Conservation (phyloP, 2,113 vertebrate genomes). For the Platysternon megacephalum region DNA sequence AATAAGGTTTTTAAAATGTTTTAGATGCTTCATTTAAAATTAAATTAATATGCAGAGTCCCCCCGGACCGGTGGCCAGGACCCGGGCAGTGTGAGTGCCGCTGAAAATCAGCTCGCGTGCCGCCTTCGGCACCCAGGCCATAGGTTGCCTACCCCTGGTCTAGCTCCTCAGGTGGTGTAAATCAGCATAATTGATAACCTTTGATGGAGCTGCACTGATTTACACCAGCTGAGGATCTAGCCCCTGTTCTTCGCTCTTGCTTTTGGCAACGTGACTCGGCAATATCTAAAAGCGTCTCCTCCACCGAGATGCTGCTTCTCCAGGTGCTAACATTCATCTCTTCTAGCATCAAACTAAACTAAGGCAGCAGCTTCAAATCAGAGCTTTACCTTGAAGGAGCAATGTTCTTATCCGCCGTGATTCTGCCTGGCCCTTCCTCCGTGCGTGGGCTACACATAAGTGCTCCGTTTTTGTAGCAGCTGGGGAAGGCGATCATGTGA, state of each 20-base stretch:
- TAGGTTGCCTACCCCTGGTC: too few species aligned
- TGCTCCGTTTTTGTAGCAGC: not conserved
- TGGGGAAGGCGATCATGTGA: not conserved
- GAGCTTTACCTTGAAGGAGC: slow-evolving; percentile 1
- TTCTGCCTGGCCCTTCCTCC: not conserved
- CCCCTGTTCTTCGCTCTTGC: slow-evolving; percentile 14
- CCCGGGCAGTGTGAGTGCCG: too few species aligned
- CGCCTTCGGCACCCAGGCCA: too few species aligned
- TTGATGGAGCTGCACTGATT: not conserved
- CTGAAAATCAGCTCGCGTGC: too few species aligned
- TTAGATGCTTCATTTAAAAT: too few species aligned
- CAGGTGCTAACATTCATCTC: slow-evolving; percentile 55
- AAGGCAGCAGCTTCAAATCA: slow-evolving; percentile 29
- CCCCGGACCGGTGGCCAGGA: too few species aligned
- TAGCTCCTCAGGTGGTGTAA: not conserved
- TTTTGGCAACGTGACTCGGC: slow-evolving; percentile 47
- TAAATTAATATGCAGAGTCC: too few species aligned
- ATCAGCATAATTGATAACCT: fast-evolving
- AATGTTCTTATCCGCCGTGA: not conserved
- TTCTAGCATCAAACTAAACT: slow-evolving; percentile 22
- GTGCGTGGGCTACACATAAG: not conserved
- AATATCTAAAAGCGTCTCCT: slow-evolving; percentile 15
- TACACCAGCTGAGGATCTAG: not conserved
- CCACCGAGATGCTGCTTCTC: slow-evolving; percentile 51
- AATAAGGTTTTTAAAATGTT: too few species aligned